These are phyloP conservation scores for Stramonita haemastoma DNA, from an alignment of 2,888 invertebrate species.

Conservation along the genomic window DNA sequence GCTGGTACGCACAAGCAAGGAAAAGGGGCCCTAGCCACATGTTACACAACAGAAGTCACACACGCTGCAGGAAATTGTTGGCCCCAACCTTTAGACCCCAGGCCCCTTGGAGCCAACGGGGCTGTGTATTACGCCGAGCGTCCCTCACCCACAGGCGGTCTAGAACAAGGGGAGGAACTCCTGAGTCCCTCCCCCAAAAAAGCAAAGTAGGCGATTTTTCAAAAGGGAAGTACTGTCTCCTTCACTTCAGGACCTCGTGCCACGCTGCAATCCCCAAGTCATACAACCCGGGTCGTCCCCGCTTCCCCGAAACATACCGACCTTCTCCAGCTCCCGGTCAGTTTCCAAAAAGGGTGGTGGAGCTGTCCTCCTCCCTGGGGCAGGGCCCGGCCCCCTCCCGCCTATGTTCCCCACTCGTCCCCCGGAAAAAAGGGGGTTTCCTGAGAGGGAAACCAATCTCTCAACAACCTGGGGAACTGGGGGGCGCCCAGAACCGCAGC, in stretches of 20 bases:
- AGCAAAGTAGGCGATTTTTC: neutral
- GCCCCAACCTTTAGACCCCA: neutral
- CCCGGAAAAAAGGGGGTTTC: constrained; percentile 31
- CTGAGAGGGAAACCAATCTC: constrained; percentile 47
- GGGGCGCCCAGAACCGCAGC: constrained; percentile 18
- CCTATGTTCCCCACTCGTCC: neutral
- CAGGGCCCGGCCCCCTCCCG: constrained; percentile 28
- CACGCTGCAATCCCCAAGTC: neutral
- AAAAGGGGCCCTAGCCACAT: neutral
- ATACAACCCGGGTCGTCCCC: neutral
- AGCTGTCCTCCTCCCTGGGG: constrained; percentile 51
- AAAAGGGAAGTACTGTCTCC: neutral
- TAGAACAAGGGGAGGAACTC: neutral
- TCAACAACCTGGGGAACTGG: constrained; percentile 41
- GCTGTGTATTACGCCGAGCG: neutral
- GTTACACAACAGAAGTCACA: neutral
- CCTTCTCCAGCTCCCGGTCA: constrained; percentile 37
- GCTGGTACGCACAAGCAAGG: neutral
- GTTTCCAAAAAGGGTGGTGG: constrained; percentile 54
- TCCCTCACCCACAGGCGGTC: neutral
- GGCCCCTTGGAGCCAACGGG: too few relatives aligned
- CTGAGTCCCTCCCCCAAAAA: neutral
- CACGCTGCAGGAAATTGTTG: neutral
- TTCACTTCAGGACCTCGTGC: neutral
- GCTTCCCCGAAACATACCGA: neutral